Percentiles rank a stretch among this genome's conserved stretches.
phyloP scores from a whole-genome alignment of 2,888 invertebrate genomes.

The Tolmerus cingulatus region DNA sequence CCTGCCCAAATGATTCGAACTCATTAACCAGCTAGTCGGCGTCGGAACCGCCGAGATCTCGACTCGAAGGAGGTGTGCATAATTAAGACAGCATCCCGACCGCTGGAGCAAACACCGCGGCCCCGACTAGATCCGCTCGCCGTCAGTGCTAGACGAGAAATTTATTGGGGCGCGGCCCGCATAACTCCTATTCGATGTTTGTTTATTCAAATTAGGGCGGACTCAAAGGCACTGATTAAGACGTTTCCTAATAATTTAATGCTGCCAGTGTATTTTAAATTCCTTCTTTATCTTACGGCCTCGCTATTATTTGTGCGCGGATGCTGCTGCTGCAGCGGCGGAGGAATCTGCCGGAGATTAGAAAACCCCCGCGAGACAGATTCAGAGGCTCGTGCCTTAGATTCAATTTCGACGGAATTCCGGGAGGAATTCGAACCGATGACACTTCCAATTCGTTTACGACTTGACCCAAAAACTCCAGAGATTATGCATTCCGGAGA shows the following conservation, averaged over 20 bases:
- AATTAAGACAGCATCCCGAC: constrained; percentile 10
- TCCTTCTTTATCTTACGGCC: not conserved
- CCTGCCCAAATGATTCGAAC: not conserved
- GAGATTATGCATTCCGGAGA: not conserved
- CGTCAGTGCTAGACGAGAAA: constrained; percentile 3
- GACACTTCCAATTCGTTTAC: not conserved
- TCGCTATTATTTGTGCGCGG: not conserved
- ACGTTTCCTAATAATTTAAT: constrained; percentile 28
- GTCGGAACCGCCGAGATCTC: not conserved
- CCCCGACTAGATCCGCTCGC: not conserved
- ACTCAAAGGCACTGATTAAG: constrained; percentile 27
- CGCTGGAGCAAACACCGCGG: not conserved
- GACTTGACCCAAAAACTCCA: not conserved
- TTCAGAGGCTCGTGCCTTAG: not conserved
- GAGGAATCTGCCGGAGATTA: not conserved
- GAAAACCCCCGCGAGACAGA: not conserved
- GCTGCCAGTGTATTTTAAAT: constrained; percentile 8
- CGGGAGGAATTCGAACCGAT: not conserved
- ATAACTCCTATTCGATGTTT: constrained; percentile 24
- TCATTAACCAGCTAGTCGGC: constrained; percentile 1
- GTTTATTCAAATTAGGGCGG: constrained; percentile 29
- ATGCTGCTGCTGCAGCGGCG: not conserved
- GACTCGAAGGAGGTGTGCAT: constrained; percentile 19
- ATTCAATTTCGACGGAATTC: not conserved
- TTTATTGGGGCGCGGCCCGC: constrained; percentile 1